Percentiles rank a stretch among this genome's conserved stretches.
These are phyloP conservation scores for Wiebesia pumilae DNA, from an alignment of 1,140 invertebrate genomes.

Conservation along the genomic window DNA sequence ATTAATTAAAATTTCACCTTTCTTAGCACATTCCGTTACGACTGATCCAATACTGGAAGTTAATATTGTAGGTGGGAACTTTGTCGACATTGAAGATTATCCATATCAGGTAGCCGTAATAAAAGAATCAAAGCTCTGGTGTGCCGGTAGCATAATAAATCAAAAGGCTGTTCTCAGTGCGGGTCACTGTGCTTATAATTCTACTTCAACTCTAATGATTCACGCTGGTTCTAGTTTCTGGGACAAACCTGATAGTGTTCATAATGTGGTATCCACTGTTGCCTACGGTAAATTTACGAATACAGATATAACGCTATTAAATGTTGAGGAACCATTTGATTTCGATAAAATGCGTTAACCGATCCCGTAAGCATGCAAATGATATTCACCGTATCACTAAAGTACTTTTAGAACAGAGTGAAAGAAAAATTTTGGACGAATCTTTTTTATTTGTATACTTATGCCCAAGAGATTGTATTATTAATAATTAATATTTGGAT, in stretches of 20 bases:
- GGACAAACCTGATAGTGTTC: background rate
- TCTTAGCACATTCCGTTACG: no score
- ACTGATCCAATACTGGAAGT: background rate
- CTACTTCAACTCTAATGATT: no score
- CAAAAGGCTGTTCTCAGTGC: slow-evolving; percentile 78
- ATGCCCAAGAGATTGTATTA: no score
- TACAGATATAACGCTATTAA: background rate
- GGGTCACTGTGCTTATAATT: slow-evolving; percentile 75
- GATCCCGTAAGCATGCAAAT: background rate
- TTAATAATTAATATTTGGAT: no score
- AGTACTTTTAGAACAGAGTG: no score
- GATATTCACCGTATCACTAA: no score
- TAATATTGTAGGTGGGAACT: no score
- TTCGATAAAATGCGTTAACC: slow-evolving; percentile 50
- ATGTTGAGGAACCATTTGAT: slow-evolving; percentile 48
- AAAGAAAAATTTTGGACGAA: no score
- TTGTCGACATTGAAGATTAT: slow-evolving; percentile 72
- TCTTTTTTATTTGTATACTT: no score
- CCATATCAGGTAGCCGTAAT: slow-evolving; percentile 79
- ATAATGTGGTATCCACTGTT: background rate
- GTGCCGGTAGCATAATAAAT: slow-evolving; percentile 79
- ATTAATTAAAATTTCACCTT: no score
- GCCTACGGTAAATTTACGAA: no score
- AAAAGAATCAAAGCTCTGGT: slow-evolving; percentile 74
- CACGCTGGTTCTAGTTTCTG: background rate